phyloP scores from a whole-genome alignment of 2,888 invertebrate species.

The Agrotis ipsilon region DNA sequence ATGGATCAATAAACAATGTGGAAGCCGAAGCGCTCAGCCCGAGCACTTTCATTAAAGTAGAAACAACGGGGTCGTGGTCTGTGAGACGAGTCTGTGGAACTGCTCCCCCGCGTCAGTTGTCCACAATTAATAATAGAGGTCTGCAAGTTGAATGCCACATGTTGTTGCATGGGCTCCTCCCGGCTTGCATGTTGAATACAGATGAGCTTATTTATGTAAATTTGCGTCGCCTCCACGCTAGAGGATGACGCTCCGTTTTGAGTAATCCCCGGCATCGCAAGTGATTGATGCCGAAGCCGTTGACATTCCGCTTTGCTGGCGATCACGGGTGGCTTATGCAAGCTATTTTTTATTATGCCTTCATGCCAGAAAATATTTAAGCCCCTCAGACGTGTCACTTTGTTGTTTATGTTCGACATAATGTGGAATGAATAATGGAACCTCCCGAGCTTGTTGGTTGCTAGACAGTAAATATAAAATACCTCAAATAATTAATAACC shows the following conservation, averaged over 20 bases:
- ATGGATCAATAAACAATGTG: slow-evolving; percentile 76
- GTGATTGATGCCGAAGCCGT: slow-evolving; percentile 86
- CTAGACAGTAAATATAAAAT: slow-evolving; percentile 28
- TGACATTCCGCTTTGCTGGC: slow-evolving; percentile 79
- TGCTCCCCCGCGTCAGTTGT: slow-evolving; percentile 83
- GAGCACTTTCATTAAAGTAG: slow-evolving; percentile 81
- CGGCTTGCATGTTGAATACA: slow-evolving; percentile 87
- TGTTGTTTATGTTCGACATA: slow-evolving; percentile 32
- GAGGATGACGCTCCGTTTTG: slow-evolving; percentile 82
- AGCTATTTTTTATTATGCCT: slow-evolving; percentile 64
- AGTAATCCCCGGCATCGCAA: slow-evolving; percentile 85
- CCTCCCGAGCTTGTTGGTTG: slow-evolving; percentile 24
- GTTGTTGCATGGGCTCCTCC: slow-evolving; percentile 87
- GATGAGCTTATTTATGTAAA: slow-evolving; percentile 90
- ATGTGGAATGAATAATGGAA: slow-evolving; percentile 49
- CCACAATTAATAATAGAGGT: slow-evolving; percentile 89
- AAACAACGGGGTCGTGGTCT: slow-evolving; percentile 76
- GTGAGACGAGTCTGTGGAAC: slow-evolving; percentile 68
- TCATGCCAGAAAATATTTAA: slow-evolving; percentile 56
- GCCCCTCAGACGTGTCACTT: slow-evolving; percentile 43
- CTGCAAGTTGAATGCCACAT: slow-evolving; percentile 88
- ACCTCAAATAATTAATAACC: slow-evolving; percentile 23
- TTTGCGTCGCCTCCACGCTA: slow-evolving; percentile 80
- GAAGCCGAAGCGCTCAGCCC: slow-evolving; percentile 69
- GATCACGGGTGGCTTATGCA: slow-evolving; percentile 67